These are phyloP conservation scores for Diachasmimorpha longicaudata DNA, from an alignment of 1,140 invertebrate species.

Conservation along the genomic window DNA sequence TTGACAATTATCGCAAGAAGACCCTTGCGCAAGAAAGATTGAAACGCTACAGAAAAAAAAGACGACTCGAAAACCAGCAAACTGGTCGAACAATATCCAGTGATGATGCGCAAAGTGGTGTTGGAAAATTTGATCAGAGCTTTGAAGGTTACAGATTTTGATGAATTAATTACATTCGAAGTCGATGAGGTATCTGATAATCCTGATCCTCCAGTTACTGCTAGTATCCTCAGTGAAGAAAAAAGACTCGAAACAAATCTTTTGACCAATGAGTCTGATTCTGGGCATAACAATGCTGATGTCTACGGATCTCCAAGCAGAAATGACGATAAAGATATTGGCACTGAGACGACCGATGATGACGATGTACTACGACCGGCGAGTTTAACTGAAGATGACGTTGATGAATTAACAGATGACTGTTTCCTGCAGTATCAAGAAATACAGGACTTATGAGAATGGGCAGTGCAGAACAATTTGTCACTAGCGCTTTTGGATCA, in stretches of 20 bases:
- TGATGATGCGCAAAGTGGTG: not conserved
- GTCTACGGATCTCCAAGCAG: not conserved
- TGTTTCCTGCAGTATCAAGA: not conserved
- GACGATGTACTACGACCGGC: not conserved
- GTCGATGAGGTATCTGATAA: too few species aligned
- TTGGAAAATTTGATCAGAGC: not conserved
- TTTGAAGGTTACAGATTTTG: not conserved
- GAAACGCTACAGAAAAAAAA: not conserved
- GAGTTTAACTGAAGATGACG: not conserved
- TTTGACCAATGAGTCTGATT: not conserved
- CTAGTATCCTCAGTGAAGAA: too few species aligned
- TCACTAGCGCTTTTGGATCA: not conserved
- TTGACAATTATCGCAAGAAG: not conserved
- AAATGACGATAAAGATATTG: not conserved
- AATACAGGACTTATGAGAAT: conserved; percentile 15
- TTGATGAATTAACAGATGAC: not conserved
- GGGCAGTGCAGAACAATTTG: conserved; percentile 5
- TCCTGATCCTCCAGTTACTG: not conserved
- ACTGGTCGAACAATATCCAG: not conserved
- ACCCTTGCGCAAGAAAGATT: not conserved
- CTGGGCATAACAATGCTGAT: not conserved
- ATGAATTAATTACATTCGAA: not conserved
- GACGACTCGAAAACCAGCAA: not conserved
- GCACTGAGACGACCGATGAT: not conserved
- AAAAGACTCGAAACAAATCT: too few species aligned